Evolutionary conservation across 2,113 vertebrate species (phyloP).

Genomic region (Thomomys bottae): DNA sequence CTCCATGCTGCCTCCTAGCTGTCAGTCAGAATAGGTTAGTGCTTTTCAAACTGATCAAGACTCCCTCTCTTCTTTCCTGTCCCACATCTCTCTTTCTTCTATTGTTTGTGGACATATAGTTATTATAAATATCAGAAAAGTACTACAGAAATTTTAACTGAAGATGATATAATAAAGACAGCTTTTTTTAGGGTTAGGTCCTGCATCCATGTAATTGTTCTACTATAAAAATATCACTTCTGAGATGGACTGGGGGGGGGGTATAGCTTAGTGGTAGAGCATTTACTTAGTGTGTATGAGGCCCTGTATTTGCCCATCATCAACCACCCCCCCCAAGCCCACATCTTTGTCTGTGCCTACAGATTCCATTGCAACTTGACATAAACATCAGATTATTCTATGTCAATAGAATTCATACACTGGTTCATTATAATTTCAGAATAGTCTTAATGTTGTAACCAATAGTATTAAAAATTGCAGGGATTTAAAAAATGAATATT

Average conservation of each 20-base stretch:
- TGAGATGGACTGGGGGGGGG: no score
- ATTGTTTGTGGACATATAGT: neutral
- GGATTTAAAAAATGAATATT: no score
- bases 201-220: neutral
- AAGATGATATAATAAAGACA: neutral
- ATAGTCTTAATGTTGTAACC: neutral
- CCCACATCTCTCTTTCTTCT: neutral
- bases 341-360: neutral
- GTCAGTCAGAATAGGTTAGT: neutral
- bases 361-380: constrained; percentile 12
- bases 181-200: constrained; percentile 10
- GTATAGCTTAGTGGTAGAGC: neutral
- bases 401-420: neutral
- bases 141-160: neutral
- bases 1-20: neutral
- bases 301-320: neutral
- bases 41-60: neutral
- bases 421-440: neutral
- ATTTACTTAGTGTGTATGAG: neutral
- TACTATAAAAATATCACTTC: neutral
- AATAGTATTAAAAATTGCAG: neutral
- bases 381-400: no score
- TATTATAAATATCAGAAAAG: neutral
- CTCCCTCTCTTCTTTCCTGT: no score
- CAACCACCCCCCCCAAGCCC: neutral